phyloP scores from a whole-genome alignment of 2,888 invertebrate species.

The Tanypteryx hageni region DNA sequence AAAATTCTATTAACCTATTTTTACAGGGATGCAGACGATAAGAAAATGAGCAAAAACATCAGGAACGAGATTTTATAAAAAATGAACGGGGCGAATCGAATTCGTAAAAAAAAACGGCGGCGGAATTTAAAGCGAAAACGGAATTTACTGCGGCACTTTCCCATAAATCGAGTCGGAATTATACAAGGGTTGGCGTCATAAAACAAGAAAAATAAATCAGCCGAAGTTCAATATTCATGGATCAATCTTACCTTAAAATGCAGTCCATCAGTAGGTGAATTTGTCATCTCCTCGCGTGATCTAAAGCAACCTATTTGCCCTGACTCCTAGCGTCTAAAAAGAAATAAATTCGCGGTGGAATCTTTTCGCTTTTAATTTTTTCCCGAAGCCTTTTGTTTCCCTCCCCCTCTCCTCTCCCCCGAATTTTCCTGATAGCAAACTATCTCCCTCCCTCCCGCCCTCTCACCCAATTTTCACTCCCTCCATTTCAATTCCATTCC shows the following conservation, averaged over 20 bases:
- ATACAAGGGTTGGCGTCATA: not conserved
- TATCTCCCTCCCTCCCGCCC: too few relatives aligned
- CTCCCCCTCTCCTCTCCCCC: not conserved
- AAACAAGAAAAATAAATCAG: conserved; percentile 24
- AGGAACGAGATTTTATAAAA: too few relatives aligned
- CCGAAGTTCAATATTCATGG: conserved; percentile 1
- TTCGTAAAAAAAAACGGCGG: not conserved
- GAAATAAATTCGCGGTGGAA: not conserved
- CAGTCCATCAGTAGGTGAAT: not conserved
- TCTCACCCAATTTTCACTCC: too few relatives aligned
- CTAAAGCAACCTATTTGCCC: not conserved
- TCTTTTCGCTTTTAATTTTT: not conserved
- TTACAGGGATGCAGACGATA: too few relatives aligned
- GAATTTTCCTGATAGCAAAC: not conserved
- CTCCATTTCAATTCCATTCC: not conserved
- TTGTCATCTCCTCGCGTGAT: not conserved
- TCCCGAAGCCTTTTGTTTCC: not conserved
- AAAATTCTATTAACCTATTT: too few relatives aligned
- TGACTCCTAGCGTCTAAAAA: not conserved
- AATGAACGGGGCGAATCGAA: not conserved
- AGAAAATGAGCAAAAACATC: too few relatives aligned
- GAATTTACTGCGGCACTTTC: not conserved
- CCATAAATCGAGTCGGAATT: conserved; percentile 17
- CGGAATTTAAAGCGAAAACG: conserved; percentile 1
- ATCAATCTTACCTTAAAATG: conserved; percentile 14